Conservation (phyloP, 1,140 invertebrate species). For the Calephelis virginiensis region DNA sequence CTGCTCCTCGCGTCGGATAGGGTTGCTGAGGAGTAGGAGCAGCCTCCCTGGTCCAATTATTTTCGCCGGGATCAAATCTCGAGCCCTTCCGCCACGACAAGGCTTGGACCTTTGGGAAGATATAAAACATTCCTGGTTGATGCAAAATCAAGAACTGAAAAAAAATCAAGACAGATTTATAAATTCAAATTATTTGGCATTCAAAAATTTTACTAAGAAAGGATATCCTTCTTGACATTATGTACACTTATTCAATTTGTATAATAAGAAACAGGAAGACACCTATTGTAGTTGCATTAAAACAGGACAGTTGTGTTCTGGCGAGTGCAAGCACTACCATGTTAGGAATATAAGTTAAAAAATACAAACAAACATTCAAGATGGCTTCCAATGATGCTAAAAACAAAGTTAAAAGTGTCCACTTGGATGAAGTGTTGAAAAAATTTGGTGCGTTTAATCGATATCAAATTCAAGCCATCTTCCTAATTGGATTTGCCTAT, state of each 20-base stretch:
- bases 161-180: background rate
- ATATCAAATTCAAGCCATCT: constrained; percentile 33
- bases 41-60: too few species aligned
- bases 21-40: too few species aligned
- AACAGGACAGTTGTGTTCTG: background rate
- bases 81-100: too few species aligned
- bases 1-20: too few species aligned
- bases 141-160: too few species aligned
- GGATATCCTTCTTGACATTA: background rate
- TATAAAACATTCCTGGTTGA: too few species aligned
- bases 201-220: background rate
- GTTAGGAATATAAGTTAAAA: background rate
- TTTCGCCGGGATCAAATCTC: too few species aligned
- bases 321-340: background rate
- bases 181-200: background rate
- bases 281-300: background rate
- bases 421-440: constrained; percentile 37
- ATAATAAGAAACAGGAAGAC: background rate
- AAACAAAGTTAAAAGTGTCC: constrained; percentile 23
- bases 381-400: constrained; percentile 19
- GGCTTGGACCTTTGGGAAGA: too few species aligned
- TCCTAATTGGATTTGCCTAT: constrained; percentile 38
- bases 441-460: constrained; percentile 34
- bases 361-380: constrained; percentile 1
- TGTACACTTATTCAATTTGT: background rate